Conservation (phyloP, 2,113 vertebrate species). For the Clupea harengus region DNA sequence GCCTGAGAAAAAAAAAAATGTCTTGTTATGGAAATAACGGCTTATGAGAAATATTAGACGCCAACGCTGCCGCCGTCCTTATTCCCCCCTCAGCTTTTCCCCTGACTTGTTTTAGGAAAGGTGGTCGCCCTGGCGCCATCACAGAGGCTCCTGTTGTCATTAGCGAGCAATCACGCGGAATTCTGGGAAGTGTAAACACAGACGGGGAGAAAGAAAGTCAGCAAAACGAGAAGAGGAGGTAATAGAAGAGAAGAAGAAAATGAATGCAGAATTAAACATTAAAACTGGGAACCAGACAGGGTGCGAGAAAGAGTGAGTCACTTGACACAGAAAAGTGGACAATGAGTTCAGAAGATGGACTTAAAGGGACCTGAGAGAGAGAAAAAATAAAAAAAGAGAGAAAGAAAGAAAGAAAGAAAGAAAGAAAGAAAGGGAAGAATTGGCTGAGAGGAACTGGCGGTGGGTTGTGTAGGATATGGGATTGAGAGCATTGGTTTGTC, state of each 20-base stretch:
- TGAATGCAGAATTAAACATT: background rate
- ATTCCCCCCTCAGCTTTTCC: background rate
- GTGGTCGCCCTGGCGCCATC: background rate
- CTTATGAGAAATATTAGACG: background rate
- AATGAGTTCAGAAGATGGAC: background rate
- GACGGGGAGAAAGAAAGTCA: slow-evolving; percentile 4
- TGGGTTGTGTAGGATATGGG: background rate
- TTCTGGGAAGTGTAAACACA: background rate
- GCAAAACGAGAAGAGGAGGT: background rate
- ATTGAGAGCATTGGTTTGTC: background rate
- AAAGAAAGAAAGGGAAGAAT: background rate
- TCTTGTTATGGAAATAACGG: background rate
- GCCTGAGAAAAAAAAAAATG: background rate
- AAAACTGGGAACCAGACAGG: background rate
- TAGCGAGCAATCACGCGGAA: background rate
- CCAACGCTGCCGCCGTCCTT: background rate
- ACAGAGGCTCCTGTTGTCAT: slow-evolving; percentile 18
- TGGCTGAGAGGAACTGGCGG: background rate
- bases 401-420: background rate
- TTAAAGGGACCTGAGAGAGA: background rate
- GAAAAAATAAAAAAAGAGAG: background rate
- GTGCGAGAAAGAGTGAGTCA: background rate
- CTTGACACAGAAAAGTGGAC: background rate
- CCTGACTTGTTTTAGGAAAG: background rate
- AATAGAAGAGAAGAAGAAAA: background rate